Base-by-base conservation (phyloP, 2,113 vertebrate genomes). In the Apus apus region DNA sequence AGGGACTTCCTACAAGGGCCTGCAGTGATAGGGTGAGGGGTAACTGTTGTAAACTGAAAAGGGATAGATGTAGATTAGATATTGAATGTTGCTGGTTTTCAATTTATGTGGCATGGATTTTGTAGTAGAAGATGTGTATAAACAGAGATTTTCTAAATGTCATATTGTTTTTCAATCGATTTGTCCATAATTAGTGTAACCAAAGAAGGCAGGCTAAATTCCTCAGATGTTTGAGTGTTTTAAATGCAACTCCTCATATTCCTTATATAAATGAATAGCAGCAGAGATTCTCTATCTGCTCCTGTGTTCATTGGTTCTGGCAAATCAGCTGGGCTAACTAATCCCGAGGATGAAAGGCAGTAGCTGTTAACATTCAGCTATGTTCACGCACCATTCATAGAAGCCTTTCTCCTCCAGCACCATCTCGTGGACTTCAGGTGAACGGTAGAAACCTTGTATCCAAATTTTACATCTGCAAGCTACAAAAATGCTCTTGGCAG, bases 141-240 rank as follows among this genome's bases (percentile, higher is more conserved):
- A 82, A 40, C 3, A 23, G 29, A 18, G 10, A 32, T 32, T 43
- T n/a, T 54, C 61, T 32, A 14, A 53, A 32, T 15, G 6, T n/a
- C 6, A 11, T 16, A 16, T 66, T 71, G 38, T 56, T 71, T 78
- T 13, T 50, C 9, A 21, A 22, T 54, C 10, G 38, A 25, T 43
- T 83, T 45, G 32, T 16, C 34, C 10, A 9, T 29, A 15, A 38
- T 70, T 80, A 77, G 19, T 38, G 15, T 18, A 71, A 51, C 15
- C 10, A 16, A 64, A 60, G 32, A 82, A 74, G 8, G 8, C 12
- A 45, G 18, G 34, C 6, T 54, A n/a, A 83, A 65, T 60, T 36
- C 56, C 34, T 58, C 10, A 0, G 1, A 15, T 0, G 0, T 30
- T 30, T 29, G 6, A 13, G 11, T 19, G 22, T 20, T 78, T 71